Conservation (phyloP, 2,797 vertebrate genomes). For the Tangara arthus region DNA sequence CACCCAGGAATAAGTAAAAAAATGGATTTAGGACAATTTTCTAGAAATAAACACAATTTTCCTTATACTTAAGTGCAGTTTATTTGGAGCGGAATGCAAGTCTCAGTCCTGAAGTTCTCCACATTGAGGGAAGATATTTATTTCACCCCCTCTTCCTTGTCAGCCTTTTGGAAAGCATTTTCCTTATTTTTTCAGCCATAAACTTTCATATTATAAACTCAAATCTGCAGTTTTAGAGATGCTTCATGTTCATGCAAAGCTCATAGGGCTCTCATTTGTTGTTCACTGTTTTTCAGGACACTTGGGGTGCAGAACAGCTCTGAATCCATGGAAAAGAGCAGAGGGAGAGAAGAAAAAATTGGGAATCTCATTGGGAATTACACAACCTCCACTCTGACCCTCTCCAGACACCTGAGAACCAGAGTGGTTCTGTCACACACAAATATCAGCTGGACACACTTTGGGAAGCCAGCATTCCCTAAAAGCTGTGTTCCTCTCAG, state of each 20-base stretch:
- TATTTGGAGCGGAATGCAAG: not conserved
- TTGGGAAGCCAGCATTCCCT: not conserved
- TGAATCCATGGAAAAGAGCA: not conserved
- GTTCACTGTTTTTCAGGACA: not conserved
- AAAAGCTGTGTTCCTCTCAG: not conserved
- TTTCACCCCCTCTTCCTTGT: not conserved
- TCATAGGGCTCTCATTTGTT: not conserved
- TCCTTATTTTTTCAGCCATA: not conserved
- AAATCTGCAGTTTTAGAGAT: not conserved
- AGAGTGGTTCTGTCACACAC: not conserved
- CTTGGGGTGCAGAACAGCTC: not conserved
- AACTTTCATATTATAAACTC: not conserved
- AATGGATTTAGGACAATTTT: not conserved
- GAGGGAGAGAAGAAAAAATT: not conserved
- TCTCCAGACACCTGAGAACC: not conserved
- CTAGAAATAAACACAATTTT: not conserved
- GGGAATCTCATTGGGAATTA: not conserved
- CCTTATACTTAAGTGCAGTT: not conserved
- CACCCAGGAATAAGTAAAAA: not conserved
- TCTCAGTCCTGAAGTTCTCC: not conserved
- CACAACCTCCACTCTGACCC: not conserved
- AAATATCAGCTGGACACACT: not conserved
- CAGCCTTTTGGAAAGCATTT: not conserved
- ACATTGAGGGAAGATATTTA: not conserved
- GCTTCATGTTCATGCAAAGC: not conserved